Conservation (phyloP, 1,140 invertebrate species). For the Drosophila burlai region DNA sequence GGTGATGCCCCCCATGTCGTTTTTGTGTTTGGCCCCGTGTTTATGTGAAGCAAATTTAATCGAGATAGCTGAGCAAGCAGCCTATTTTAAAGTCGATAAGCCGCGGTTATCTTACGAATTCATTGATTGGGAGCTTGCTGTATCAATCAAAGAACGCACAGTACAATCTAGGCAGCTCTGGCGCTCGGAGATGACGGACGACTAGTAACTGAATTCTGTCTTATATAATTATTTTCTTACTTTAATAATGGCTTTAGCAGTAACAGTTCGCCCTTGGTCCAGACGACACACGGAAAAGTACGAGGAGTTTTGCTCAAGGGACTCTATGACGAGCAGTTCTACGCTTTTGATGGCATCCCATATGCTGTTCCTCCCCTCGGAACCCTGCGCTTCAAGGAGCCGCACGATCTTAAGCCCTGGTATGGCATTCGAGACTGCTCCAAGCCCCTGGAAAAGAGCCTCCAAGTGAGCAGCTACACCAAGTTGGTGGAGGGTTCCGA, state of each 20-base stretch:
- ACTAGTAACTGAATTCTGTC: constrained; percentile 26
- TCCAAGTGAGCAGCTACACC: constrained; percentile 47
- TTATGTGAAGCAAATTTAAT: constrained; percentile 18
- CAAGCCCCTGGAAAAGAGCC: constrained; percentile 50
- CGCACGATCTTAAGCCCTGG: constrained; percentile 54
- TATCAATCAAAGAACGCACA: constrained; percentile 1
- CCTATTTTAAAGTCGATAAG: constrained; percentile 34
- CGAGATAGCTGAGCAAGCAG: constrained; percentile 16
- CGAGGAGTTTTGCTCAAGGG: constrained; percentile 46
- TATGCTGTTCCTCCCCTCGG: constrained; percentile 88
- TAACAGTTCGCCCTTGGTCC: constrained; percentile 46
- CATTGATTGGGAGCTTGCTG: constrained; percentile 9
- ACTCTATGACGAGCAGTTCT: constrained; percentile 64
- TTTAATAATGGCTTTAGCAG: constrained; percentile 8
- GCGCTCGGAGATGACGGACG: constrained; percentile 35
- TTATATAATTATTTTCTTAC: not conserved
- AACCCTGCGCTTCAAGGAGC: constrained; percentile 87
- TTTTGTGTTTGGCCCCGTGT: not conserved
- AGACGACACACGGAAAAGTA: constrained; percentile 63
- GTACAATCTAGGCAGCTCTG: constrained; percentile 6
- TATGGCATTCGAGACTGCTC: constrained; percentile 58
- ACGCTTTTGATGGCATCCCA: constrained; percentile 78
- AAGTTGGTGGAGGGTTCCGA: constrained; percentile 79
- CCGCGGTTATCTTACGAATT: constrained; percentile 19
- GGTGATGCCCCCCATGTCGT: not conserved